A percentile compares a stretch with the other conserved stretches of the same genome.
Evolutionary conservation across 1,140 invertebrate genomes (phyloP).

Genomic region (Euura lappo): DNA sequence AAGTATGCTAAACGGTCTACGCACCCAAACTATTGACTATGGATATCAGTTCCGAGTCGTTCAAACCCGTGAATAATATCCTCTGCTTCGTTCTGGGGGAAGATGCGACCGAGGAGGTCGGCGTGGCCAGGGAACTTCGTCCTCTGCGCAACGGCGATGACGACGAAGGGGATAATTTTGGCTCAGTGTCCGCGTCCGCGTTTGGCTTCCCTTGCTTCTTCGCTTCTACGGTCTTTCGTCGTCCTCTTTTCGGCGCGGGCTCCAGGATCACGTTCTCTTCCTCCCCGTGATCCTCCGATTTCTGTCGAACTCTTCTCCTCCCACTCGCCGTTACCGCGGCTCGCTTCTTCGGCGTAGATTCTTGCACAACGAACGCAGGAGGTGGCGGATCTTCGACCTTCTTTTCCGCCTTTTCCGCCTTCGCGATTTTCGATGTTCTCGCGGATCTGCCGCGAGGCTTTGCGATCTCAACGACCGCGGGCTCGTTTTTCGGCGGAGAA

Average conservation of each 20-base stretch:
- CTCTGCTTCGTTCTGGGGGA: slow-evolving; percentile 25
- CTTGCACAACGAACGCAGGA: background rate
- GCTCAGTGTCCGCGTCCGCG: slow-evolving; percentile 1
- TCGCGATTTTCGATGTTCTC: too few relatives aligned
- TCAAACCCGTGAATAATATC: slow-evolving; percentile 44
- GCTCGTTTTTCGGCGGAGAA: too few relatives aligned
- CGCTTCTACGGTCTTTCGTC: background rate
- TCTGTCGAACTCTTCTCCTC: background rate
- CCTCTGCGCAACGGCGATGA: slow-evolving; percentile 9
- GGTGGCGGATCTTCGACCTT: background rate
- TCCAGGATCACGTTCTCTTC: background rate
- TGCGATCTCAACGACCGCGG: too few relatives aligned
- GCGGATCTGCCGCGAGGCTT: too few relatives aligned
- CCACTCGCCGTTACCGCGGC: background rate
- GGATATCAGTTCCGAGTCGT: slow-evolving; percentile 24
- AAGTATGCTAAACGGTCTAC: background rate
- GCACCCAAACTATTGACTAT: slow-evolving; percentile 37
- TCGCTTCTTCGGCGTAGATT: background rate
- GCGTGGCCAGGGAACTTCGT: background rate
- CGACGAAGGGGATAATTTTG: slow-evolving; percentile 22
- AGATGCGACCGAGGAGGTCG: background rate
- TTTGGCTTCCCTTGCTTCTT: background rate
- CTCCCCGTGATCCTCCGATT: background rate
- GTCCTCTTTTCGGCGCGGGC: background rate
- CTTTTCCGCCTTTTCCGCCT: too few relatives aligned